A percentile compares a stretch with the other conserved stretches of the same genome.
Evolutionary conservation across 1,140 invertebrate species (phyloP).

Genomic region (Mya arenaria): DNA sequence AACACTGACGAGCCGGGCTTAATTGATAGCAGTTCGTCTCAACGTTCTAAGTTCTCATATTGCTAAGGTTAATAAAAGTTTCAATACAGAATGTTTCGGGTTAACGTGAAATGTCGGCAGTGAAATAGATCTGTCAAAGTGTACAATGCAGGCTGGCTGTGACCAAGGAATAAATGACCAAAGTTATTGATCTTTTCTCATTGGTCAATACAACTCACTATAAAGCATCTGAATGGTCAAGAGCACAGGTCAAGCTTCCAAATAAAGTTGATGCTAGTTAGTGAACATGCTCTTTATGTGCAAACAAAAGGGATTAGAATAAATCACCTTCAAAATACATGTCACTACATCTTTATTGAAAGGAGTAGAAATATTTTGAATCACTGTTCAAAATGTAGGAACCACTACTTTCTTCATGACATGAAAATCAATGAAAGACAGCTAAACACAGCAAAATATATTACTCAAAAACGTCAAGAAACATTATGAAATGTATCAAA

Average conservation of each 20-base stretch:
- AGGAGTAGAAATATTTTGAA: too few relatives aligned
- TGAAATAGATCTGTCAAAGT: conserved; percentile 56
- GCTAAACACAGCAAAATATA: too few relatives aligned
- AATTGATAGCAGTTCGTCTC: conserved; percentile 47
- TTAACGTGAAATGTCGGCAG: conserved; percentile 43
- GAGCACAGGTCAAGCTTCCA: conserved; percentile 45
- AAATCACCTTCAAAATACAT: too few relatives aligned
- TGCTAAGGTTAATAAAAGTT: conserved; percentile 49
- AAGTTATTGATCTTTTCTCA: conserved; percentile 49
- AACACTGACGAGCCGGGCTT: conserved; percentile 42
- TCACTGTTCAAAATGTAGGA: too few relatives aligned
- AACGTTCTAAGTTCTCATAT: conserved; percentile 25
- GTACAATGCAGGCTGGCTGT: conserved; percentile 28
- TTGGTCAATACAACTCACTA: conserved; percentile 47
- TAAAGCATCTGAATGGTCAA: conserved; percentile 41
- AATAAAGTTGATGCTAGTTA: conserved; percentile 31
- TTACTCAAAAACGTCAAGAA: too few relatives aligned
- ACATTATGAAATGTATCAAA: too few relatives aligned
- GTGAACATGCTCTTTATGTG: background rate
- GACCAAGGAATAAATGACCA: conserved; percentile 39
- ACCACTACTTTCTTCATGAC: too few relatives aligned
- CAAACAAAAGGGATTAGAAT: background rate
- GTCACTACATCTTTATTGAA: too few relatives aligned
- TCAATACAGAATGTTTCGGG: conserved; percentile 42
- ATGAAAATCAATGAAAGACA: too few relatives aligned